Evolutionary conservation across 2,888 invertebrate species (phyloP).

Genomic region (Limnephilus marmoratus): DNA sequence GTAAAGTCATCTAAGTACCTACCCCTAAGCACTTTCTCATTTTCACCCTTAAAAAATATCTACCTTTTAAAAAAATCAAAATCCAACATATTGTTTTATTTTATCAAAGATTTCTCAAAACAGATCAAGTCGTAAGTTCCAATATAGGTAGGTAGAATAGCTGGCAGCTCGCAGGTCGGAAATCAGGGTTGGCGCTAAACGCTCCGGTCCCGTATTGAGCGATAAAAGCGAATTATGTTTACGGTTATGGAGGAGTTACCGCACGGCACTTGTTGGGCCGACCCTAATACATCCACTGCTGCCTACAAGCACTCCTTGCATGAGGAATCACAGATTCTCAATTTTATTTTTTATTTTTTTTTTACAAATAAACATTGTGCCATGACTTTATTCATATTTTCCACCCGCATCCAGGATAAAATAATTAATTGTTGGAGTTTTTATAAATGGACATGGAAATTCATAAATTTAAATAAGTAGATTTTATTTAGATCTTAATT

Average conservation of each 20-base stretch:
- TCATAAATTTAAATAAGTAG: too few relatives aligned
- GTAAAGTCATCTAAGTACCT: too few relatives aligned
- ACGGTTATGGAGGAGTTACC: conserved; percentile 64
- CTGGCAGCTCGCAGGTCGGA: conserved; percentile 24
- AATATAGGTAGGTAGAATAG: not conserved
- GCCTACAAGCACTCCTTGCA: not conserved
- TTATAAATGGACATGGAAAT: too few relatives aligned
- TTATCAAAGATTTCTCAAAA: conserved; percentile 14
- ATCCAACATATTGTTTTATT: not conserved
- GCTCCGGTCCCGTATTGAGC: conserved; percentile 66
- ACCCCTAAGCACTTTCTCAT: too few relatives aligned
- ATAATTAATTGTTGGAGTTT: too few relatives aligned
- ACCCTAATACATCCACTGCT: conserved; percentile 39
- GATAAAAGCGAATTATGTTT: conserved; percentile 66
- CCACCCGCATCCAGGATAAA: too few relatives aligned
- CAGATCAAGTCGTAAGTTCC: conserved; percentile 50
- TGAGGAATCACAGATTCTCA: not conserved
- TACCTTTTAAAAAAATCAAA: not conserved
- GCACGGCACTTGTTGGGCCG: conserved; percentile 61
- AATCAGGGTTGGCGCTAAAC: conserved; percentile 64
- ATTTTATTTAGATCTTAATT: too few relatives aligned
- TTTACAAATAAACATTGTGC: not conserved
- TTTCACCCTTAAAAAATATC: too few relatives aligned
- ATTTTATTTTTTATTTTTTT: not conserved
- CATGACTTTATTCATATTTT: not conserved